Evolutionary conservation across 2,888 invertebrate genomes (phyloP), one percentile per base, ranked within the genome.

Genomic region (Tineola bisselliella): DNA sequence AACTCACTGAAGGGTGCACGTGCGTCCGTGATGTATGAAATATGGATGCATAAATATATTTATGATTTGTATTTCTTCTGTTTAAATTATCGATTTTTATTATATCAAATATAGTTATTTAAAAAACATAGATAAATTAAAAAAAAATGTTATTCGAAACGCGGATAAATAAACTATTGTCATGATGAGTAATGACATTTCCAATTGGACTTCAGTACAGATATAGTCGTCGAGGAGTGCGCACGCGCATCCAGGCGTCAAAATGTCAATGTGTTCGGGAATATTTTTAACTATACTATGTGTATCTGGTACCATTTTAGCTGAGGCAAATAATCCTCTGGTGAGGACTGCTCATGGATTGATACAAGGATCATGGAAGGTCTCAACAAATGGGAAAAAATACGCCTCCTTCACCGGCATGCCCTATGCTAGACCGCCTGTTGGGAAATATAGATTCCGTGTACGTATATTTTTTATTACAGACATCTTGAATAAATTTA

Each of bases 371-470:
- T 61, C 75, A 0, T 87, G 86, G 87, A 79, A 76, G 62, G 68
- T 72, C 1, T 82, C 87, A 0, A 72, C 76, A 0, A 76, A 79
- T 56, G 81, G 86, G 18, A 70, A 88, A 64, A 69, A 72, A 0
- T 90, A 82, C 65, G 88, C 88, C 8, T 89, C 90, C 43, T 92
- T 91, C 66, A 83, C 89, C 66, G 91, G 92, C 0, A 79, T 93
- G 57, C 92, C 92, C 0, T 93, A 91, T 67, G 92, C 92, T 0
- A 73, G 88, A 60, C 89, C 92, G 12, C 92, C 92, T 0, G 70
- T 90, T 10, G 91, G 90, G n/a, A 87, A 89, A 63, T 79, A 88
- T 57, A 76, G 92, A 66, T 92, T 91, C 70, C 83, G 89, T 74
- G 87, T 87, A 70, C 75, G 78, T 71, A 54, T 54, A 3, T 48